phyloP scores from a whole-genome alignment of 2,113 vertebrate genomes.

The Erythrolamprus reginae region DNA sequence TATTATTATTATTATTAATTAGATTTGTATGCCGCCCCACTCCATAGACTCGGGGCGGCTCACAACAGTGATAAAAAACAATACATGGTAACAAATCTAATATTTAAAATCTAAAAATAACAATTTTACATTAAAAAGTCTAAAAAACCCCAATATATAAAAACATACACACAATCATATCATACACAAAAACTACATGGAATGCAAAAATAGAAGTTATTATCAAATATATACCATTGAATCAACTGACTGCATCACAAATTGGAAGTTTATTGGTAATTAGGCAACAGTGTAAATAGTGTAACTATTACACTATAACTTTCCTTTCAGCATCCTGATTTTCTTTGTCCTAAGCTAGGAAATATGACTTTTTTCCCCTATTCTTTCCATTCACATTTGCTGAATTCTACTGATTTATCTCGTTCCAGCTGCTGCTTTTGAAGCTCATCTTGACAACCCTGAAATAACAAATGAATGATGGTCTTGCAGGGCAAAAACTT shows the following conservation, averaged over 20 bases:
- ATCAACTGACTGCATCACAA: not conserved
- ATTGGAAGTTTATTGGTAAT: not conserved
- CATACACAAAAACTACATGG: too few relatives aligned
- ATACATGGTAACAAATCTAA: too few relatives aligned
- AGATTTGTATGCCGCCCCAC: too few relatives aligned
- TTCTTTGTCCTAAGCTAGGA: not conserved
- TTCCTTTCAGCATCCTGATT: not conserved
- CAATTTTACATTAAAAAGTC: too few relatives aligned
- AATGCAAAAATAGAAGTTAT: not conserved
- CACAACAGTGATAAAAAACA: too few relatives aligned
- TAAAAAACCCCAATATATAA: too few relatives aligned
- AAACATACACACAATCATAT: too few relatives aligned
- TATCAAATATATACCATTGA: not conserved
- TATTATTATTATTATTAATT: too few relatives aligned
- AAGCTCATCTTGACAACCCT: constrained; percentile 3
- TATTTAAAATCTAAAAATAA: too few relatives aligned
- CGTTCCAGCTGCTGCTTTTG: constrained; percentile 10
- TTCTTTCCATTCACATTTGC: constrained; percentile 1
- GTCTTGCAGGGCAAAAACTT: constrained; percentile 3
- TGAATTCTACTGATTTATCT: constrained; percentile 15
- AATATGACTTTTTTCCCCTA: constrained; percentile 26
- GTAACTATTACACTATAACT: not conserved
- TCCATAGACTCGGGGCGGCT: too few relatives aligned
- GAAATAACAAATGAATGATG: not conserved
- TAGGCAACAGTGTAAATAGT: too few relatives aligned